Conservation (phyloP, 2,888 invertebrate species). For the Drosophila fungiperda region DNA sequence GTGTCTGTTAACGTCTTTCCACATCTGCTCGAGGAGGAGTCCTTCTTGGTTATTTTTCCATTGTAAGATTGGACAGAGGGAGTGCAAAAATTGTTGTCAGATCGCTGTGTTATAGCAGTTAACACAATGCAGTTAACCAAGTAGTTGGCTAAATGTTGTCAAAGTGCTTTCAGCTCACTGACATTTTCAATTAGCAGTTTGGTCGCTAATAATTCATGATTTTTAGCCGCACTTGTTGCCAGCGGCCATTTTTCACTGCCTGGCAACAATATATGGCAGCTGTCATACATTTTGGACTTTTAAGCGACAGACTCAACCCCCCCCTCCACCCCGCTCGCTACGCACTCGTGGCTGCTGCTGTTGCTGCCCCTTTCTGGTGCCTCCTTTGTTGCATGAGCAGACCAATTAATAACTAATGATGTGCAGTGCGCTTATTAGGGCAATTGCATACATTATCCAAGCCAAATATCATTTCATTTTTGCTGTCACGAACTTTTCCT, state of each 20-base stretch:
- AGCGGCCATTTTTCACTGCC: constrained; percentile 43
- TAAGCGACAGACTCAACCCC: neutral
- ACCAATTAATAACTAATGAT: constrained; percentile 78
- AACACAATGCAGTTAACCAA: neutral
- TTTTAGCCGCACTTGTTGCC: constrained; percentile 32
- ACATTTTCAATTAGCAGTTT: constrained; percentile 73
- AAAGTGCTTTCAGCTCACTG: constrained; percentile 31
- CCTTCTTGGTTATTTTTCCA: too few relatives aligned
- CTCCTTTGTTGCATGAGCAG: neutral
- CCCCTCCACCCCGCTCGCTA: too few relatives aligned
- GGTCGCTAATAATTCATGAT: constrained; percentile 61
- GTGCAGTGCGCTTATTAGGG: constrained; percentile 76
- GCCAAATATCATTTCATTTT: constrained; percentile 69
- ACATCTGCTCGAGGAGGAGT: too few relatives aligned
- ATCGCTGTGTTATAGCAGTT: neutral
- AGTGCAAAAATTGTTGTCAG: neutral
- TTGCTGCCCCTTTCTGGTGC: neutral
- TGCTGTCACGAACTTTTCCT: constrained; percentile 25
- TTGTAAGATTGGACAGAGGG: too few relatives aligned
- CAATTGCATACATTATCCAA: constrained; percentile 69
- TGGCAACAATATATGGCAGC: constrained; percentile 50
- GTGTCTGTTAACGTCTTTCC: too few relatives aligned
- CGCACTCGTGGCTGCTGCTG: too few relatives aligned
- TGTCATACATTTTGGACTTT: constrained; percentile 21
- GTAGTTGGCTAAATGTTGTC: neutral